Evolutionary conservation across 1,140 invertebrate genomes (phyloP), one percentile per base, ranked within the genome.

Genomic region (Drosophila erecta): DNA sequence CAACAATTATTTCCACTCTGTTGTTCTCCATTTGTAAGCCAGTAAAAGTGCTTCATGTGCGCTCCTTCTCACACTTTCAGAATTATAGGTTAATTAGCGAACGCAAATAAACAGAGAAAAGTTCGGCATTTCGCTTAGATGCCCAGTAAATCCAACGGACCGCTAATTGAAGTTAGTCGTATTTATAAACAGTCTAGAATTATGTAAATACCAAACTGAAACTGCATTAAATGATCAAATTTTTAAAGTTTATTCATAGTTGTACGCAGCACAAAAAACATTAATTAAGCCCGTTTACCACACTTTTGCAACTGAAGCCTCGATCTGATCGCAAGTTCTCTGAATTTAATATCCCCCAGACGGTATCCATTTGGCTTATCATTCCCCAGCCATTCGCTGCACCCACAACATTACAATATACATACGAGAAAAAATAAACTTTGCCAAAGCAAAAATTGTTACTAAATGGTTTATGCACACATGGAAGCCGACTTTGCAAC

Each of bases 381-480:
- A 65, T 35, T 37, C 14, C 12, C 22, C 4, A 22, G 51, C 17
- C 10, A 24, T 27, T 15, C 27, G 12, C 22, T 30, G 24, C n/a
- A 59, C 40, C 41, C 27, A 53, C 12, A 30, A 37, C 38, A 64
- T 74, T 50, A 35, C 56, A 41, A 49, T 74, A 27, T 41, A 40
- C 54, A 12, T 35, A 44, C 27, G 46, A 51, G 57, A 40, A 74
- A 74, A 73, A 62, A 62, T 27, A 65, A 86, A 77, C 58, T 87
- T 86, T 65, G 30, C 70, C 69, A 87, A 79, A 83, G 81, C 81
- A 76, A 72, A 86, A 71, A 81, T 66, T 87, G 79, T 81, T 87
- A 53, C 78, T 86, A 86, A 86, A 86, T 86, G 79, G 59, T 81
- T 86, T 86, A 86, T 87, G 83, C 83, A 78, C 81, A 86, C 81